Conservation (phyloP, 2,888 invertebrate species). For the Podabrus alpinus region DNA sequence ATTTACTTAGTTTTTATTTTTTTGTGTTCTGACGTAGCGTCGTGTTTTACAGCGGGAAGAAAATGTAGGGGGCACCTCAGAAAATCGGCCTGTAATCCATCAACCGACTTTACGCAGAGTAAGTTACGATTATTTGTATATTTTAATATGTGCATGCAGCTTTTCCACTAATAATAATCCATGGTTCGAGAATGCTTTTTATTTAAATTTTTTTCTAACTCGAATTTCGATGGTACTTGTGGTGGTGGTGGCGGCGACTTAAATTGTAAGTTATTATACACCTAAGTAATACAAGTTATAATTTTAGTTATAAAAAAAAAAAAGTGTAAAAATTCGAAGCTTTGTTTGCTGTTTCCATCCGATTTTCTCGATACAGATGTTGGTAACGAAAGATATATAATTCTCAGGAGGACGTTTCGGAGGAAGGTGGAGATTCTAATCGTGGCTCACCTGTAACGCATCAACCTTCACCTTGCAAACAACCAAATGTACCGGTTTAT, state of each 20-base stretch:
- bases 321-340: not conserved
- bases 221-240: not conserved
- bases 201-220: not conserved
- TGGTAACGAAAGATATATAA: slow-evolving; percentile 6
- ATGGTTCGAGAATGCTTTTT: not conserved
- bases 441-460: slow-evolving; percentile 55
- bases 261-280: not conserved
- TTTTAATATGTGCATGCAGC: not conserved
- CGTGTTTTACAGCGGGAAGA: slow-evolving; percentile 42
- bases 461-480: slow-evolving; percentile 57
- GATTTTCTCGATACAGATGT: slow-evolving; percentile 1
- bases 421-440: slow-evolving; percentile 56
- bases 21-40: slow-evolving; percentile 45
- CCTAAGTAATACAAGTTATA: not conserved
- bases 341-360: not conserved
- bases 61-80: slow-evolving; percentile 28
- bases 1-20: slow-evolving; percentile 30
- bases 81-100: slow-evolving; percentile 21
- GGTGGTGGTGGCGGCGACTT: not conserved
- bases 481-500: slow-evolving; percentile 61
- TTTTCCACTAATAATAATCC: not conserved
- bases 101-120: slow-evolving; percentile 29
- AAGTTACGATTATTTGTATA: slow-evolving; percentile 17
- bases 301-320: not conserved
- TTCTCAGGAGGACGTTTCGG: slow-evolving; percentile 53